A percentile compares a stretch with the other conserved stretches of the same genome.
Evolutionary conservation across 1,140 invertebrate species (phyloP).

Genomic region (Heliconius himera): DNA sequence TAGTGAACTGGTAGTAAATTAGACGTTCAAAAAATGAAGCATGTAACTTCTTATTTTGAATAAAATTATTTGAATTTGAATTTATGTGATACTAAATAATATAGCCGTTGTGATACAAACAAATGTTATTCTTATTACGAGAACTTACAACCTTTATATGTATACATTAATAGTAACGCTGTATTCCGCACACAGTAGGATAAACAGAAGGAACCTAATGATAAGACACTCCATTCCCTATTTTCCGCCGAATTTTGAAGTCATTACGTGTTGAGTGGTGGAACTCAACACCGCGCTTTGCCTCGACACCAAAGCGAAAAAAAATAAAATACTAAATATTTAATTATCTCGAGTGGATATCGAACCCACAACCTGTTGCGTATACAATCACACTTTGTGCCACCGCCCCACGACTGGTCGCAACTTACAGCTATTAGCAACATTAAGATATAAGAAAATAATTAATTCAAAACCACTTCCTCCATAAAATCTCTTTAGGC

Average conservation of each 20-base stretch:
- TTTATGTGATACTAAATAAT: not conserved
- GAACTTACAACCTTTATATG: no score
- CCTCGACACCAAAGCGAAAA: not conserved
- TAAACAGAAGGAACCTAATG: not conserved
- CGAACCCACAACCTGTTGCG: not conserved
- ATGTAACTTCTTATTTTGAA: no score
- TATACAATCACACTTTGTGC: no score
- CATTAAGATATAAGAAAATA: not conserved
- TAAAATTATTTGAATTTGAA: no score
- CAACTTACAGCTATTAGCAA: no score
- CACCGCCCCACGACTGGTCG: no score
- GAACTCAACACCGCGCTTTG: not conserved
- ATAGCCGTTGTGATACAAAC: no score
- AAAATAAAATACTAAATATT: no score
- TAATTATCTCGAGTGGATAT: not conserved
- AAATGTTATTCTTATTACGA: no score
- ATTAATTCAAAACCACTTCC: not conserved
- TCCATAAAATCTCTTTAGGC: not conserved
- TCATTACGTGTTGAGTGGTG: not conserved
- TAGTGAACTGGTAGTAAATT: no score
- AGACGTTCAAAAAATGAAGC: no score
- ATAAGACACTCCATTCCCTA: not conserved
- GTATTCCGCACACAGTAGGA: not conserved
- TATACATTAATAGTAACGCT: no score
- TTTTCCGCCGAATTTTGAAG: not conserved